Percentiles rank a stretch among this genome's conserved stretches.
These are phyloP conservation scores for Leucoraja ocellata DNA, from an alignment of 2,797 vertebrate genomes.

Conservation along the genomic window DNA sequence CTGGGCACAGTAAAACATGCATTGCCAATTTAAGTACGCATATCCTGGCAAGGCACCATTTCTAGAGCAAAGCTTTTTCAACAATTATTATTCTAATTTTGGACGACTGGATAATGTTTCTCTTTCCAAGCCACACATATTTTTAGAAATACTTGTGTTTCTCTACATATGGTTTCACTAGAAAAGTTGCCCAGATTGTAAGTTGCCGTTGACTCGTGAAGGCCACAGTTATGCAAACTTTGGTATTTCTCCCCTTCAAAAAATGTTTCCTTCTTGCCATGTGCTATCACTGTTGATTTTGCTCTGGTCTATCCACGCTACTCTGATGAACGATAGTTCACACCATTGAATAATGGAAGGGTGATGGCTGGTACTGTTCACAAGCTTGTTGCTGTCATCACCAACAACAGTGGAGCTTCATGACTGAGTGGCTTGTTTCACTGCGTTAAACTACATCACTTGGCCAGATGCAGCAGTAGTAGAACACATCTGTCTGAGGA, in stretches of 20 bases:
- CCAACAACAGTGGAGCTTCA: neutral
- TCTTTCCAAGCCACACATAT: neutral
- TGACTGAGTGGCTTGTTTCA: too few relatives aligned
- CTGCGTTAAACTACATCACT: neutral
- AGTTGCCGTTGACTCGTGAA: neutral
- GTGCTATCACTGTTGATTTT: neutral
- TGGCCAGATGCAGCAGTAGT: neutral
- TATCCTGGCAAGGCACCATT: too few relatives aligned
- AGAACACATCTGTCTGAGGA: neutral
- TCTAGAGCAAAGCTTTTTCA: neutral
- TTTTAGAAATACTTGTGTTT: neutral
- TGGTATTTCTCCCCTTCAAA: neutral
- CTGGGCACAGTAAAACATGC: too few relatives aligned
- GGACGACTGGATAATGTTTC: neutral
- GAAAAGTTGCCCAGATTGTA: neutral
- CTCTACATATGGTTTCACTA: neutral
- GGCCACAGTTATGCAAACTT: neutral
- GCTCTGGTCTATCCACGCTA: neutral
- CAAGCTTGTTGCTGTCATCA: neutral
- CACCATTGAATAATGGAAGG: neutral
- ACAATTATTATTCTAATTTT: neutral
- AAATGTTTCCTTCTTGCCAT: neutral
- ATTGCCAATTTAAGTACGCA: too few relatives aligned
- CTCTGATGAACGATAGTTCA: neutral
- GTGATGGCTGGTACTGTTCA: neutral